These are phyloP conservation scores for Himalopsyche kuldschensis DNA, from an alignment of 2,888 invertebrate genomes.

Conservation along the genomic window DNA sequence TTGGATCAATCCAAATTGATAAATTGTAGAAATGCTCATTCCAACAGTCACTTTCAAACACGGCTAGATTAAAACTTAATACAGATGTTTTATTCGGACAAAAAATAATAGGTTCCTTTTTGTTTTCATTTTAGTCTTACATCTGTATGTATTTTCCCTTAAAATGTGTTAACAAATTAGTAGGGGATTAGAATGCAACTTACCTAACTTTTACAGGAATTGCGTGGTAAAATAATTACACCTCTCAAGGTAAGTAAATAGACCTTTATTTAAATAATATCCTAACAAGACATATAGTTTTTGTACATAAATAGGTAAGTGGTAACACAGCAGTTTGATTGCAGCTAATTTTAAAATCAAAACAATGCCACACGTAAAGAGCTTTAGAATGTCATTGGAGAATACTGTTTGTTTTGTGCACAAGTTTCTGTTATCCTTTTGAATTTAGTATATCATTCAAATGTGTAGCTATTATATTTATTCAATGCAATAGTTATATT, in stretches of 20 bases:
- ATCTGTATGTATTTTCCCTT: too few species aligned
- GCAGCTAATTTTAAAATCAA: background rate
- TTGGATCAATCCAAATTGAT: too few species aligned
- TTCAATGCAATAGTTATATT: background rate
- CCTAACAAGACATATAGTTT: background rate
- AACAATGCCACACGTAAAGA: background rate
- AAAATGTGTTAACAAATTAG: too few species aligned
- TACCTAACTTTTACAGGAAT: too few species aligned
- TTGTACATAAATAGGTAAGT: background rate
- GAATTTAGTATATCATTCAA: background rate
- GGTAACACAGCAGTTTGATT: background rate
- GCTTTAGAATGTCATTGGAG: background rate
- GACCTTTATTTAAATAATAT: background rate
- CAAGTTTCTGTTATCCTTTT: background rate
- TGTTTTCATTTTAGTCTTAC: too few species aligned
- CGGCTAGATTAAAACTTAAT: too few species aligned
- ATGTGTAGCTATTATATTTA: background rate
- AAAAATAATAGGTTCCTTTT: too few species aligned
- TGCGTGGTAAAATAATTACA: background rate
- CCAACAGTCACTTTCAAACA: too few species aligned
- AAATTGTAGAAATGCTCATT: too few species aligned
- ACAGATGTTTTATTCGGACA: too few species aligned
- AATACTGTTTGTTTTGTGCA: background rate
- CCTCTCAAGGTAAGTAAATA: background rate
- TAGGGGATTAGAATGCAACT: too few species aligned